Base-by-base conservation (phyloP, 2,797 vertebrate species). In the Labeo calbasu region DNA sequence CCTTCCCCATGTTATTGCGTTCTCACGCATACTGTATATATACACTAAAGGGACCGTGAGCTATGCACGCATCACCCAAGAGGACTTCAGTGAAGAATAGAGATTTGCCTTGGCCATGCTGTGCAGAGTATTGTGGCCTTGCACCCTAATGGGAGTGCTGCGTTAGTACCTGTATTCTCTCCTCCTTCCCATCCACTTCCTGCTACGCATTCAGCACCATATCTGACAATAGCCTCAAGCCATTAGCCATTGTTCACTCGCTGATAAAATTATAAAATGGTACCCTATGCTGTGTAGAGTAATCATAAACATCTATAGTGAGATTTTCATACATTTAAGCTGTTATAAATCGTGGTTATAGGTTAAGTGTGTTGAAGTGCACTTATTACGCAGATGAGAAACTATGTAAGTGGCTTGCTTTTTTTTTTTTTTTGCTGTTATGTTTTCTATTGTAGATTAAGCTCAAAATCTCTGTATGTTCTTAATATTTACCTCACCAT, bases 141-240 rank as follows among this genome's bases (percentile, higher is more conserved):
- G 21, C 69, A 79, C 10, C 17, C 14, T 21, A 21, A 77, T 50
- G 32, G 32, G 32, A 71, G 55, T 23, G n/a, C 57, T 48, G 51
- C 19, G 1, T 81, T 81, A 50, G 55, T 63, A 46, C 19, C 43
- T 81, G 40, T 71, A 63, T 71, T 46, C 43, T 15, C 28, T 43
- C 19, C 32, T 46, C 40, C 19, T 28, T 46, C 25, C 25, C 13
- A 17, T 77, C 63, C 36, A 57, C 40, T 83, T 83, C 36, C 13
- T 77, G 73, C 43, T 68, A 55, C 7, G 50, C 50, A 57, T 83
- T 68, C 23, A 32, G 15, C 2, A 1, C 17, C 61, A 46, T 73
- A 77, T 77, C 36, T 83, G 73, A 59, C 82, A 70, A 43, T 57
- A 48, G 36, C 63, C 82, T 69, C 40, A 77, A 69, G 36, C 63